Evolutionary conservation across 1,140 invertebrate genomes (phyloP), one percentile per base, ranked within the genome.

Genomic region (Xylocopa sonorina): DNA sequence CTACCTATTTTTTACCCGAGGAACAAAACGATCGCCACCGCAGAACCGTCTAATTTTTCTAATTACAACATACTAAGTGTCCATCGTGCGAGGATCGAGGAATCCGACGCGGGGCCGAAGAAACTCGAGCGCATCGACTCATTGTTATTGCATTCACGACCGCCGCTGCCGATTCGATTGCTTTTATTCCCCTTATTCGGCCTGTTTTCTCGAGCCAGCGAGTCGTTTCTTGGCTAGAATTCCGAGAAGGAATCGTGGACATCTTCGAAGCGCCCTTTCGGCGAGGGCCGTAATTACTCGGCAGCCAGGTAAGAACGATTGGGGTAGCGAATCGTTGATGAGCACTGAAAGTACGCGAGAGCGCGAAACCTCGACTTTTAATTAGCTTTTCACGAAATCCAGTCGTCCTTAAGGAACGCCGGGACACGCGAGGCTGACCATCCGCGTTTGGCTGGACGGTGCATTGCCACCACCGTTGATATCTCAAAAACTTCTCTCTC

Each of bases 321-420:
- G 81, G 82, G 78, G 80, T 88, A 89, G 88, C 87, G 89, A 89
- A 90, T 90, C 87, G 87, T 69, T 90, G 85, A 91, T 89, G 87
- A 88, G 86, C 57, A 58, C 80, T 73, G 80, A 82, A 83, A 78
- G 79, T 4, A 27, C 69, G 67, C 80, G 10, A 41, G 63, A 62
- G 67, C 80, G 10, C 50, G 63, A 62, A 79, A 74, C 62, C 81
- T 69, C 50, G 38, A 74, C 63, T 81, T 84, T 84, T 83, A 84
- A 84, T 84, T 84, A 84, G 66, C 71, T 84, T 84, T 81, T 84
- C 83, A 53, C 57, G 66, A 80, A 82, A 82, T 72, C 82, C 53
- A 75, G 64, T 63, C 69, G 55, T 51, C 53, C 29, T 38, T 58
- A 51, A 55, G 57, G 10, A 24, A 72, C 53, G 43, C 18, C 38